Evolutionary conservation across 2,797 vertebrate genomes (phyloP), one percentile per base, ranked within the genome.

Genomic region (Argya squamiceps): DNA sequence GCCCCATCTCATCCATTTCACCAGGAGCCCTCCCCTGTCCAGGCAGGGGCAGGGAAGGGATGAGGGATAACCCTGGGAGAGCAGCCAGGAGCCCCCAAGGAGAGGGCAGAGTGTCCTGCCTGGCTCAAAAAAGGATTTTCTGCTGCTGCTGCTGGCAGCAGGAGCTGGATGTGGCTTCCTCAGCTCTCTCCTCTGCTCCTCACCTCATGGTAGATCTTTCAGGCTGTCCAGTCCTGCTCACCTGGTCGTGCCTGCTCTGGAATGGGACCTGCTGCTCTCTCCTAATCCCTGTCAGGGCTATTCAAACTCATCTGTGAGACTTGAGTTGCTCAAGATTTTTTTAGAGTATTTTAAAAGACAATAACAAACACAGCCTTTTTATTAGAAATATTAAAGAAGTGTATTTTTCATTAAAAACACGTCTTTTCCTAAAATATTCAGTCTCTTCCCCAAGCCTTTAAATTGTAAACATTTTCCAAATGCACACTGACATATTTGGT

Each of bases 101-200:
- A 73, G 58, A 0, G 0, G 49, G 36, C 71, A 63, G 24, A 1
- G 0, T 2, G 34, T 68, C 60, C 82, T 60, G 49, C 37, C 46
- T 1, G 0, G 3, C 36, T 55, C 88, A 19, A 4, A 62, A 32
- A 37, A 59, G 56, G 19, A 6, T 79, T 89, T 82, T 55, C 39
- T 68, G 50, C 8, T 9, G 62, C 5, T 81, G 77, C 19, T 89
- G 76, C 65, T 83, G 90, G 9, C 60, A 79, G 77, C 56, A 2
- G 86, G 84, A 73, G 59, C 70, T 58, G 60, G 67, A 3, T 18
- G 68, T 34, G 76, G 73, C 50, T 73, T 64, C 34, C n/a, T 63
- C 64, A 32, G 46, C 59, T 49, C 67, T 68, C 65, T 56, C 22
- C 70, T 39, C 37, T 1, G 3, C 68, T 79, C 60, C 71, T 64